Conservation (phyloP, 2,113 vertebrate genomes). For the Muntiacus muntjak region DNA sequence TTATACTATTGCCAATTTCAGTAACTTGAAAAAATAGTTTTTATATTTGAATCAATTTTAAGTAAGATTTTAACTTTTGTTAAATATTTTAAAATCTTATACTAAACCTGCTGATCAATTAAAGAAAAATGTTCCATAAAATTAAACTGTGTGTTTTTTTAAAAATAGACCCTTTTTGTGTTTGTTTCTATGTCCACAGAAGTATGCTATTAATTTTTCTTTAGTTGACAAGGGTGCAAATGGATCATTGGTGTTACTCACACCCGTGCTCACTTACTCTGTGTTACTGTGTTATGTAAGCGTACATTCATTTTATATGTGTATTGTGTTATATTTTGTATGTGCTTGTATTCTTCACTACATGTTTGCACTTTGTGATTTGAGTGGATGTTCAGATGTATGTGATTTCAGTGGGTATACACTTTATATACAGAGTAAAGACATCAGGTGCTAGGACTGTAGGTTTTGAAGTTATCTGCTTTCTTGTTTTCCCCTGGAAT, state of each 20-base stretch:
- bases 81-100: neutral
- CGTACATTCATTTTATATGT: neutral
- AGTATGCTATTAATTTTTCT: neutral
- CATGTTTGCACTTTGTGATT: neutral
- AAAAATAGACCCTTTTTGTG: neutral
- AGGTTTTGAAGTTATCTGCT: neutral
- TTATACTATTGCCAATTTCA: neutral
- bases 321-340: neutral
- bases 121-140: neutral
- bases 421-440: neutral
- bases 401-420: fast-evolving
- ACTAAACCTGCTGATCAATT: neutral
- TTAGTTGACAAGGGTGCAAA: neutral
- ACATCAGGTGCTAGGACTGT: no score
- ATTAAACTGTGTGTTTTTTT: neutral
- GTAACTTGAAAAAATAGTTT: neutral
- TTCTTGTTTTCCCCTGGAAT: neutral
- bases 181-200: neutral
- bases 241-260: neutral
- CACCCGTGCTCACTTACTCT: fast-evolving
- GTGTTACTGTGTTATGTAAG: fast-evolving
- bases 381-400: neutral
- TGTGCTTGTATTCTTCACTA: neutral
- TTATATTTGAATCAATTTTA: neutral
- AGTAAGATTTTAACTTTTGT: neutral